These are phyloP conservation scores for Drosophila demipolita DNA, from an alignment of 2,888 invertebrate species.

Conservation along the genomic window DNA sequence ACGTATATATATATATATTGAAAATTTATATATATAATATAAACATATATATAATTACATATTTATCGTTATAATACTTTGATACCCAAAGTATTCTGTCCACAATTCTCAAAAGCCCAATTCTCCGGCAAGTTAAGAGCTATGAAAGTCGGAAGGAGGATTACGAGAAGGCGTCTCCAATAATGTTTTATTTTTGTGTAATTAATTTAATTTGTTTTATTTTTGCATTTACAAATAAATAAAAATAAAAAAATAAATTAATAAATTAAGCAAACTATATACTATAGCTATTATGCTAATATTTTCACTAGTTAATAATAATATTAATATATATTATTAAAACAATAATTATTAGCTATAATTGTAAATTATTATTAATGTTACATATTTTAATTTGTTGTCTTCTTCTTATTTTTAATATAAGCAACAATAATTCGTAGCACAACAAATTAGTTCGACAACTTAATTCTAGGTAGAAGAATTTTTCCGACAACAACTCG, in stretches of 20 bases:
- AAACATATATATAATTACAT: not conserved
- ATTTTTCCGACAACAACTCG: not conserved
- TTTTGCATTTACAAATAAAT: no score
- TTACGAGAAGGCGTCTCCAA: not conserved
- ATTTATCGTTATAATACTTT: not conserved
- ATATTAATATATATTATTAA: no score
- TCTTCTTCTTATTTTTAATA: not conserved
- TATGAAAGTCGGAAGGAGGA: not conserved
- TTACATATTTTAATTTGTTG: not conserved
- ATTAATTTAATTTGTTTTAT: no score
- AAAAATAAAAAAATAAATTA: no score
- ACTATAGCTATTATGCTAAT: not conserved
- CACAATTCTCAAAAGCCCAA: not conserved
- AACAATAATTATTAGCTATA: not conserved
- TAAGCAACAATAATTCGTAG: not conserved
- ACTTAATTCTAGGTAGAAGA: no score
- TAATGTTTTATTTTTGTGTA: no score
- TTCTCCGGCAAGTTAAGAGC: not conserved
- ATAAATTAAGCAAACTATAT: no score
- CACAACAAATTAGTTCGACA: not conserved
- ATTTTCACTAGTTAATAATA: not conserved
- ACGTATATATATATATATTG: no score
- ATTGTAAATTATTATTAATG: not conserved
- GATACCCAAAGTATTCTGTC: not conserved
- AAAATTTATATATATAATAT: no score